A percentile compares a stretch with the other conserved stretches of the same genome.
Conservation (phyloP, 2,797 vertebrate species). For the Melanotaenia boesemani region DNA sequence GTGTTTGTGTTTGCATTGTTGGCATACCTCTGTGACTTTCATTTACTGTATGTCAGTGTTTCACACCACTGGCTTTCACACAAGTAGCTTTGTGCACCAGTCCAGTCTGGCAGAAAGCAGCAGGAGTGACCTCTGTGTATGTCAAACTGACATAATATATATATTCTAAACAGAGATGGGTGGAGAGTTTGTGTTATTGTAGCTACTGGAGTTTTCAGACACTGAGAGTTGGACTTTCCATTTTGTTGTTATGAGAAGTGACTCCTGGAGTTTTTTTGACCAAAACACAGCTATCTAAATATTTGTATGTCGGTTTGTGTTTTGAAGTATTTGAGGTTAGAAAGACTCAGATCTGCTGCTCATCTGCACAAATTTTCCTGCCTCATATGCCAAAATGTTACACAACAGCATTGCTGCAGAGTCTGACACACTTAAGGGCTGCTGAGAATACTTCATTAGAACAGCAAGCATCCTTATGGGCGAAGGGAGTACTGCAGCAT, state of each 20-base stretch:
- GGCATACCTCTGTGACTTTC: slow-evolving; percentile 60
- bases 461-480: neutral
- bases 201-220: slow-evolving; percentile 12
- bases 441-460: slow-evolving; percentile 23
- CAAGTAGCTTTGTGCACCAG: slow-evolving; percentile 25
- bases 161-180: slow-evolving; percentile 14
- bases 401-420: slow-evolving; percentile 28
- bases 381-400: slow-evolving; percentile 28
- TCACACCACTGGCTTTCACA: slow-evolving; percentile 27
- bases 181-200: slow-evolving; percentile 23
- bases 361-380: slow-evolving; percentile 28
- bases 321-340: slow-evolving; percentile 42
- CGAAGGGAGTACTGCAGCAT: neutral
- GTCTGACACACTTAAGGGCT: slow-evolving; percentile 21
- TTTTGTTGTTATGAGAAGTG: slow-evolving; percentile 7
- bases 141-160: slow-evolving; percentile 32
- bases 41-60: slow-evolving; percentile 28
- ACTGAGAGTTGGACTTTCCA: neutral
- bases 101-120: slow-evolving; percentile 11
- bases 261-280: slow-evolving; percentile 13
- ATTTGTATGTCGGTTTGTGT: slow-evolving; percentile 42
- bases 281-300: slow-evolving; percentile 48
- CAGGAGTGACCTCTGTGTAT: slow-evolving; percentile 8
- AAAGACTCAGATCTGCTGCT: slow-evolving; percentile 37
- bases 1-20: slow-evolving; percentile 70